These are phyloP conservation scores for Ptychadena robeensis DNA, from an alignment of 2,797 vertebrate species.

Conservation along the genomic window DNA sequence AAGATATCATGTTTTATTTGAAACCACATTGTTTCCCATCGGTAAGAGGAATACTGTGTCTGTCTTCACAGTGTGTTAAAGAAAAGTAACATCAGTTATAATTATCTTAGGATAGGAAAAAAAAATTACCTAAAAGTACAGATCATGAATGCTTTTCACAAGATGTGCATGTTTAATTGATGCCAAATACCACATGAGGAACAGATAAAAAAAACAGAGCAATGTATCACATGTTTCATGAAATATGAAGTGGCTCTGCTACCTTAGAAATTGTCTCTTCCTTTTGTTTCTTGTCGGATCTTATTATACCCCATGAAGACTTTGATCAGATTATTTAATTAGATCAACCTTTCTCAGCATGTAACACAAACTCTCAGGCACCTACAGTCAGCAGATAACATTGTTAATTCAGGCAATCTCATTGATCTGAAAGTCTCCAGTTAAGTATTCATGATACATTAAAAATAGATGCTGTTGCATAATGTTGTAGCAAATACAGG, in stretches of 20 bases:
- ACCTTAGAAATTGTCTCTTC: conserved; percentile 44
- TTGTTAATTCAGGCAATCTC: conserved; percentile 43
- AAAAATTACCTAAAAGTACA: background rate
- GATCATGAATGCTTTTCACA: background rate
- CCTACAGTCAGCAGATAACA: conserved; percentile 53
- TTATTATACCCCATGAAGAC: conserved; percentile 50
- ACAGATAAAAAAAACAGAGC: conserved; percentile 25
- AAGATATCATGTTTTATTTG: too few relatives aligned
- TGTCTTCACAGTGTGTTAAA: too few relatives aligned
- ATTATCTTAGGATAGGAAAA: background rate
- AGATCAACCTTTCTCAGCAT: conserved; percentile 42
- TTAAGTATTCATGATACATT: conserved; percentile 46
- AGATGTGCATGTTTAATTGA: conserved; percentile 26
- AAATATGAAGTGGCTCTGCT: conserved; percentile 30
- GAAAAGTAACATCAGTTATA: background rate
- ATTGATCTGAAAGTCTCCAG: conserved; percentile 52
- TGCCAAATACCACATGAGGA: conserved; percentile 20
- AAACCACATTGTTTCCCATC: too few relatives aligned
- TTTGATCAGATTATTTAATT: conserved; percentile 55
- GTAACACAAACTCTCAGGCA: conserved; percentile 48
- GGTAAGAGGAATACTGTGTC: too few relatives aligned
- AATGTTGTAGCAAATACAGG: background rate
- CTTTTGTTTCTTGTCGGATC: conserved; percentile 52
- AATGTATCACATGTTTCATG: conserved; percentile 30
- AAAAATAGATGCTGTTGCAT: conserved; percentile 47